Base-by-base conservation (phyloP, 2,888 invertebrate genomes). In the Phortica okadai region DNA sequence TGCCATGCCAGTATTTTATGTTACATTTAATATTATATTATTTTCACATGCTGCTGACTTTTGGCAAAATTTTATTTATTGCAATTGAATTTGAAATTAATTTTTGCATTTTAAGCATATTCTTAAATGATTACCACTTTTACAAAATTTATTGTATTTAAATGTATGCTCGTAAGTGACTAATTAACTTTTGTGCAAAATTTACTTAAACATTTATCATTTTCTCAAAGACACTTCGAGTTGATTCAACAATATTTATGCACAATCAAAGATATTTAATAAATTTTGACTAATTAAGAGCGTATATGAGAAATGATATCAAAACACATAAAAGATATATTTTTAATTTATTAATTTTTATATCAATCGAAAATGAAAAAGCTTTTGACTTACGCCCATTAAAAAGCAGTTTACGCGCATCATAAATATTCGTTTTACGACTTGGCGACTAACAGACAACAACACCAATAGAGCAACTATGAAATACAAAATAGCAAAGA, bases 351-450 rank as follows among this genome's bases (percentile, higher is more conserved):
- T 33, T 66, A n/a, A 6, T 66, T 10, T 33, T 33, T 66, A 42
- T 14, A 3, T 59, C 21, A 8, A 59, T 59, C 16, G 59, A 59
- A n/a, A 7, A 14, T 16, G 6, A 5, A 58, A 6, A 25, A 16
- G 45, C 69, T 69, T 69, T 50, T 50, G n/a, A 76, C 76, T 80
- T 64, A 75, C 73, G 73, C 58, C 72, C 78, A 77, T 79, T 83
- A 79, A 80, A 82, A 81, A 74, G 10, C 80, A 78, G 82, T 83
- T 78, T 82, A 76, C 77, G 80, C 78, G 54, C 41, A 10, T 77
- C 81, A 87, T 82, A 82, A 85, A 85, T 85, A 81, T 56, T 16
- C 11, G 16, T 80, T 83, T 85, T 88, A 88, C 80, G 80, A 80
- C 77, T 21, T 21, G 41, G 62, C 62, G 4, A 56, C 14, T n/a